Base-by-base conservation (phyloP, 2,797 vertebrate species). In the Sandelia bainsii region DNA sequence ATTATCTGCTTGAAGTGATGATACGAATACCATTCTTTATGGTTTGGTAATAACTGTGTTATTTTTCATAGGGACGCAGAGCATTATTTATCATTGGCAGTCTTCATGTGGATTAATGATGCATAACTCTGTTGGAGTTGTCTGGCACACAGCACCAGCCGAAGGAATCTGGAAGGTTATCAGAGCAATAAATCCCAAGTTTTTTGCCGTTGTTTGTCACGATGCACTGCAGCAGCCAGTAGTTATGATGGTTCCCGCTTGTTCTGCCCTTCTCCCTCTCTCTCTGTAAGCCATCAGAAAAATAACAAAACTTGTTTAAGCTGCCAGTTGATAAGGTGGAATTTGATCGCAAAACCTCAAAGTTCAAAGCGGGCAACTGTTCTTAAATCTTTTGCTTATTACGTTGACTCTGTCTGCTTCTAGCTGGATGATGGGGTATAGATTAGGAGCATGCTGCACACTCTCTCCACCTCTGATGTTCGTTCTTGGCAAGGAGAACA, bases 131-230 rank as follows among this genome's bases (percentile, higher is more conserved):
- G 79, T 82, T 84, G 66, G 83, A 84, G 89, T 89, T 84, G 89
- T 89, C 88, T 92, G 86, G 87, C 84, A 49, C 84, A 62, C 87
- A 79, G 84, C 91, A 86, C 80, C 87, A 83, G 86, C 86, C 65
- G 75, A 88, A 91, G 90, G 90, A 90, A 92, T 91, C 87, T 89
- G 90, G 91, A 93, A 93, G 91, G 91, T 94, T 94, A 94, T 94
- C 92, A 83, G 91, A 88, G 88, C 86, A 81, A 92, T 94, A 93
- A 94, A 93, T 94, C 90, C 88, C 68, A 80, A 80, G 77, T 83
- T 92, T 89, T 88, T 82, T 81, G 66, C 80, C 62, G 77, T 89
- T 89, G 86, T 90, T 93, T 93, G 90, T 92, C 90, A 90, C 77
- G 77, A 84, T 80, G 82, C 89, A 76, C 75, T 82, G 87, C 88